These are phyloP conservation scores for Leucophenga maculata DNA, from an alignment of 2,888 invertebrate species.

Conservation along the genomic window DNA sequence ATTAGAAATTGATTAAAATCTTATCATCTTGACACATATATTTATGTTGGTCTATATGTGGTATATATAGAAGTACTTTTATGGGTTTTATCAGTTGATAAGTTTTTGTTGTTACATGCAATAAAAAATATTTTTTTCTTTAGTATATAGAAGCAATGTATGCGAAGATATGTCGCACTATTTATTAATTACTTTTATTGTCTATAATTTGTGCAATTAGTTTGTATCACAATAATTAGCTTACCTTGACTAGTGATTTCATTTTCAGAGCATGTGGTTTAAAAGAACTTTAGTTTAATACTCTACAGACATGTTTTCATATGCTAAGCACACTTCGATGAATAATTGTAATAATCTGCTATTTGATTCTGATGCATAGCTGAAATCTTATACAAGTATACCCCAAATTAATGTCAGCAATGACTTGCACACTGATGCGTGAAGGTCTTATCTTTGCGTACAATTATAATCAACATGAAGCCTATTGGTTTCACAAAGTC, in stretches of 20 bases:
- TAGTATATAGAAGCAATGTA: no score
- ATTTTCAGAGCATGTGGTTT: no score
- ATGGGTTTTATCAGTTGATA: no score
- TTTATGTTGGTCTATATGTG: no score
- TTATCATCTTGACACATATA: no score
- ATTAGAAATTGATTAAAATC: no score
- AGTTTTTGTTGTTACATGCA: no score
- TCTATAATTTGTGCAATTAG: no score
- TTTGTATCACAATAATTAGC: background rate
- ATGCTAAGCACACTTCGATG: slow-evolving; percentile 95
- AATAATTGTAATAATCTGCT: slow-evolving; percentile 86
- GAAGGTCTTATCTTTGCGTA: slow-evolving; percentile 89
- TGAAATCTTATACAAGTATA: slow-evolving; percentile 86
- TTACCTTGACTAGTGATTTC: background rate
- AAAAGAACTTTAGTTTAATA: slow-evolving; percentile 79
- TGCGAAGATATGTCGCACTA: background rate
- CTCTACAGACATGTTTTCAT: slow-evolving; percentile 70
- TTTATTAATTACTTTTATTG: background rate
- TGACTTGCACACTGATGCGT: slow-evolving; percentile 96
- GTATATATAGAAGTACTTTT: no score
- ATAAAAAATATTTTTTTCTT: no score
- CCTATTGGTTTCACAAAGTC: slow-evolving; percentile 97
- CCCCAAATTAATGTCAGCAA: slow-evolving; percentile 87
- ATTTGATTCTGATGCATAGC: slow-evolving; percentile 79
- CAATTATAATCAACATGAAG: slow-evolving; percentile 83